These are phyloP conservation scores for Vollenhovia emeryi DNA, from an alignment of 1,140 invertebrate species.

Conservation along the genomic window DNA sequence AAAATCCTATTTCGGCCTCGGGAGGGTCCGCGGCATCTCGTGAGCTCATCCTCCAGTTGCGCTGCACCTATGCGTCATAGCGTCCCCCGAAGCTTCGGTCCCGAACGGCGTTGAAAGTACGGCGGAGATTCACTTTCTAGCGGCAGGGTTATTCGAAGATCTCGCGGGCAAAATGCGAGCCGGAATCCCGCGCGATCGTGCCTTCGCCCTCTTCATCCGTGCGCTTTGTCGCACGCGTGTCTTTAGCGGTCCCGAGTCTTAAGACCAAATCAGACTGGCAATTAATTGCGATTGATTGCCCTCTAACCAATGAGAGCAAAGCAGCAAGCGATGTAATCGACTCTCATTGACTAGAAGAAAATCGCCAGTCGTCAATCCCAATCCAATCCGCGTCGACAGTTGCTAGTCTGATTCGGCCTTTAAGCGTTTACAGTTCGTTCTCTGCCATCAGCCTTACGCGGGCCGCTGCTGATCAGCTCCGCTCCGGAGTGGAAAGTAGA, in stretches of 20 bases:
- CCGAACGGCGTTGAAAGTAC: slow-evolving; percentile 10
- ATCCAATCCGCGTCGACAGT: too few relatives aligned
- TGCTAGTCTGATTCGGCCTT: too few relatives aligned
- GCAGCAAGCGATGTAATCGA: too few relatives aligned
- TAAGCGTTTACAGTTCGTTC: too few relatives aligned
- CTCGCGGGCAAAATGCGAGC: slow-evolving; percentile 19
- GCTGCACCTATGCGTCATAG: slow-evolving; percentile 22
- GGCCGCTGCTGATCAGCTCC: not conserved
- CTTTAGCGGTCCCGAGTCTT: not conserved
- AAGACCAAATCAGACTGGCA: too few relatives aligned
- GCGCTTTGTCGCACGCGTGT: not conserved
- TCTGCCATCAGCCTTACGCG: too few relatives aligned
- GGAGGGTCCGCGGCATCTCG: not conserved
- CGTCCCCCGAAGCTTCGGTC: slow-evolving; percentile 4
- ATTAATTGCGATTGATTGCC: too few relatives aligned
- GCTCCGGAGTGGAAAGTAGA: not conserved
- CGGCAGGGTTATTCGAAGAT: slow-evolving; percentile 34
- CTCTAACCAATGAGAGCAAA: too few relatives aligned
- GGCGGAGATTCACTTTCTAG: slow-evolving; percentile 49
- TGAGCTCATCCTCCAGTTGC: slow-evolving; percentile 43
- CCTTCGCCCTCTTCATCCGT: not conserved
- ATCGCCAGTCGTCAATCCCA: too few relatives aligned
- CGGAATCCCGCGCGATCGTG: not conserved
- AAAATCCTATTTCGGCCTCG: slow-evolving; percentile 47
- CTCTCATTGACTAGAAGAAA: too few relatives aligned